Base-by-base conservation (phyloP, 2,113 vertebrate genomes). In the Platysternon megacephalum region DNA sequence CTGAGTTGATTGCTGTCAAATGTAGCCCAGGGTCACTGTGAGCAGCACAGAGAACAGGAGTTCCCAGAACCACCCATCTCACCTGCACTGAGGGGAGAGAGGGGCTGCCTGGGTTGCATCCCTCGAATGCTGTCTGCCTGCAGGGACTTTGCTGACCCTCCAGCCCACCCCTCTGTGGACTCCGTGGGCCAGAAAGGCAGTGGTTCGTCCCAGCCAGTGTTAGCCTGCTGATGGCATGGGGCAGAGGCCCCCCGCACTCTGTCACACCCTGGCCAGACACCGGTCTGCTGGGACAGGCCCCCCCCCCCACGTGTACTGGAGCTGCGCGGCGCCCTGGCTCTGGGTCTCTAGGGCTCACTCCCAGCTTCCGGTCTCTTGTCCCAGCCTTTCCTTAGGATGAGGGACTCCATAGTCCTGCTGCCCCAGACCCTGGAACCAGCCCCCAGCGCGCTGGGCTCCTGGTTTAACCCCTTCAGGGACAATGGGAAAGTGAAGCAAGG, bases 31-130 rank as follows among this genome's bases (percentile, higher is more conserved):
- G 97, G 96, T 93, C 97, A 96, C 46, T 0, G 0, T 21, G 84
- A 95, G 94, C 74, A 46, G 56, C 22, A 26, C 2, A 5, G 88
- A 94, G 81, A 84, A 58, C 89, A 24, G 58, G 28, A 32, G 82
- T 86, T 97, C 97, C 97, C 95, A 96, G 97, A 96, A 97, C 91
- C 1, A 39, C 35, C 81, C 65, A 46, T 87, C 79, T 79, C 0
- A 0, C 5, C 56, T 88, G 94, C 90, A 17, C 17, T 10, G 35
- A 12, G 89, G 93, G 82, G 32, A 0, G 16, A 2, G 91, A 48
- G 22, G 61, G 84, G 55, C 55, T 28, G 24, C 26, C 86, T 74
- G 87, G 21, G 0, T 0, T 65, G 82, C 44, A 82, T 51, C 39
- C 44, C 44, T 46, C 8, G 44, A 46, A 46, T 46, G n/a, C n/a